Evolutionary conservation across 2,113 vertebrate genomes (phyloP).

Genomic region (Lagopus leucura): DNA sequence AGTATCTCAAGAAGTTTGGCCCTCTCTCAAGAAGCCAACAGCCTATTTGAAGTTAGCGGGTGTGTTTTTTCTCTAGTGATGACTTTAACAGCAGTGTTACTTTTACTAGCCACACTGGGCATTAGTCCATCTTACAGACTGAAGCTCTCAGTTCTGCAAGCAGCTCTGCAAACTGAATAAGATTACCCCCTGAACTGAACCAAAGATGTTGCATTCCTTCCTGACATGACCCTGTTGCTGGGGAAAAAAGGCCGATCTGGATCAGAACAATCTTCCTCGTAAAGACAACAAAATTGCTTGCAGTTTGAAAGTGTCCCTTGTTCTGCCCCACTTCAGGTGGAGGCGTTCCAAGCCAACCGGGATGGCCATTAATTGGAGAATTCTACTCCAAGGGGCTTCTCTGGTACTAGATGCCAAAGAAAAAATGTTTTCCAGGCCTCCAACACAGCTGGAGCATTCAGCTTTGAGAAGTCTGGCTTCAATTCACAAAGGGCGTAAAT

Average conservation of each 20-base stretch:
- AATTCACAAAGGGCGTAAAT: slow-evolving; percentile 7
- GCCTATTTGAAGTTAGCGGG: not conserved
- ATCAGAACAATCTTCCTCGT: not conserved
- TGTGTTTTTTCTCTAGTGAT: slow-evolving; percentile 24
- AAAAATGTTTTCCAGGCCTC: slow-evolving; percentile 44
- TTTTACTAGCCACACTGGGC: slow-evolving; percentile 43
- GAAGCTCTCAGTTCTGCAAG: not conserved
- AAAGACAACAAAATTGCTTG: not conserved
- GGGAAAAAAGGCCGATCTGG: rapidly evolving
- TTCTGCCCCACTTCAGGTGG: not conserved
- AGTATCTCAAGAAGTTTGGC: slow-evolving; percentile 12
- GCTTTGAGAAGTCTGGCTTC: slow-evolving; percentile 16
- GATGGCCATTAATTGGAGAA: not conserved
- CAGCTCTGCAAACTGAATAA: not conserved
- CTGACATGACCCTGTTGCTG: not conserved
- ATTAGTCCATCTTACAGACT: slow-evolving; percentile 35
- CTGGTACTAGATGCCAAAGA: slow-evolving; percentile 11
- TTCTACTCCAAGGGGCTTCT: not conserved
- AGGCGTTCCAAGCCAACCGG: not conserved
- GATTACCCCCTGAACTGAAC: not conserved
- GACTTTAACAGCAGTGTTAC: slow-evolving; percentile 37
- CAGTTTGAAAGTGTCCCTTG: not conserved
- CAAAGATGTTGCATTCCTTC: not conserved
- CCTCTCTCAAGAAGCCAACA: not conserved
- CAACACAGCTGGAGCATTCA: slow-evolving; percentile 14